Evolutionary conservation across 1,140 invertebrate genomes (phyloP).

Genomic region (Drosophila yakuba): DNA sequence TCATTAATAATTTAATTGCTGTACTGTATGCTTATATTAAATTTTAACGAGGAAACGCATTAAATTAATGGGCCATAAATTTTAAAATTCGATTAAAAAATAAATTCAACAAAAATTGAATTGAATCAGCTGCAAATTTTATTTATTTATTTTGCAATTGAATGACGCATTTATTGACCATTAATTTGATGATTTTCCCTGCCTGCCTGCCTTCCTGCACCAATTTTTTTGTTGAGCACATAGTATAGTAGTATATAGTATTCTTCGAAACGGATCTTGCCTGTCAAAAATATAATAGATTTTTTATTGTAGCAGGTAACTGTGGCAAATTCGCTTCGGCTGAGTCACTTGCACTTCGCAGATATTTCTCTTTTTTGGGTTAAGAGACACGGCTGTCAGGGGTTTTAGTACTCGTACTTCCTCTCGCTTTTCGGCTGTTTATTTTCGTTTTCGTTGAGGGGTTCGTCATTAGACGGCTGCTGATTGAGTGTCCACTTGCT

Average conservation of each 20-base stretch:
- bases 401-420: constrained; percentile 18
- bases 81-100: constrained; percentile 1
- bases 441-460: constrained; percentile 61
- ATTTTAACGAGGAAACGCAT: constrained; percentile 15
- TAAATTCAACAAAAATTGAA: background rate
- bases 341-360: constrained; percentile 9
- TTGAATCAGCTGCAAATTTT: constrained; percentile 4
- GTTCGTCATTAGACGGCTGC: constrained; percentile 49
- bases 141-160: constrained; percentile 9
- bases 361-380: constrained; percentile 13
- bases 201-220: background rate
- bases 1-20: background rate
- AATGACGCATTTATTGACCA: constrained; percentile 14
- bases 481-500: constrained; percentile 23
- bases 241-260: background rate
- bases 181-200: background rate
- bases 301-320: constrained; percentile 1
- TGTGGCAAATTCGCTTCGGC: background rate
- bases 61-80: constrained; percentile 14
- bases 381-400: constrained; percentile 62
- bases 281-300: background rate
- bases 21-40: constrained; percentile 2
- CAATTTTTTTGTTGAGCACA: background rate
- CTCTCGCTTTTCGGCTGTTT: constrained; percentile 38
- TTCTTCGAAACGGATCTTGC: background rate